Base-by-base conservation (phyloP, 2,113 vertebrate genomes). In the Andinoacara biseriatus region DNA sequence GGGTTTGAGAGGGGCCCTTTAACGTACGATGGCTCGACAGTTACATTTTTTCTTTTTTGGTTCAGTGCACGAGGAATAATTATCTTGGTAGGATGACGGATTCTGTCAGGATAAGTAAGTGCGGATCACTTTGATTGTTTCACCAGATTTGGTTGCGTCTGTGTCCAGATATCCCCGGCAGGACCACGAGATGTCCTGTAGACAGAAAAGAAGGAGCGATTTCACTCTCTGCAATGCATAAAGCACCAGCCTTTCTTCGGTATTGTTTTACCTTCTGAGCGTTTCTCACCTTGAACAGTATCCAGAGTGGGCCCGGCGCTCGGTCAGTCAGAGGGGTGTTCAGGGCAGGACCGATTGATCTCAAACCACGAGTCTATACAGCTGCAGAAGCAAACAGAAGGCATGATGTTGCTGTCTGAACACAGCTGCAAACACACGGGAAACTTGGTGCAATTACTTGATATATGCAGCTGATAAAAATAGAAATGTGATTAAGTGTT, bases 291-390 rank as follows among this genome's bases (percentile, higher is more conserved):
- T 95, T 93, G 87, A 92, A 86, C 90, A 91, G 89, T 83, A 82
- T 86, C 89, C 46, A 77, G 72, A 59, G 72, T 58, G 74, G 84
- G 69, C 94, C 75, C 69, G 38, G 80, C 38, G 40, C 94, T 92
- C 74, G 94, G 95, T 99, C 98, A 99, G 96, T 99, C 98, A 7
- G 98, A 99, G 74, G 98, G 98, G 90, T 99, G 98, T 91, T 99
- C 98, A 13, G 98, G 98, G 95, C 98, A 99, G 93, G 98, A 99
- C 93, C 98, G 98, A 95, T 99, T 99, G 96, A 99, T 99, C 96
- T 99, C 98, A 96, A 99, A 99, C 98, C 98, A 99, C 2, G 98
- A 98, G 94, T 99, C 98, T 98, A 99, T 99, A 98, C 98, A 99
- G 95, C 98, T 99, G 88, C 59, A 86, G 18, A 82, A 35, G 85